Evolutionary conservation across 2,113 vertebrate genomes (phyloP).

Genomic region (Pampusana beccarii): DNA sequence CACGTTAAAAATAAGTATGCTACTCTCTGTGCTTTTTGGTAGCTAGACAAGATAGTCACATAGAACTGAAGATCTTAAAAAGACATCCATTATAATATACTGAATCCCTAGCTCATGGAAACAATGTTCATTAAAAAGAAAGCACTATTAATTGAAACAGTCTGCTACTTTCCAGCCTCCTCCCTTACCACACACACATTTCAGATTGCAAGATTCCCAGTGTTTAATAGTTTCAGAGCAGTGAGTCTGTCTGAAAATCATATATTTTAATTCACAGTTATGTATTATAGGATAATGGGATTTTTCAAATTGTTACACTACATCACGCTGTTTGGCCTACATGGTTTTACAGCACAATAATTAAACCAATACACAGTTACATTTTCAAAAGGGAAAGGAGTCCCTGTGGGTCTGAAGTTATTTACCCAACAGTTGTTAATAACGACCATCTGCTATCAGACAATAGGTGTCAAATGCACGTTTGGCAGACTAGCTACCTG

Average conservation of each 20-base stretch:
- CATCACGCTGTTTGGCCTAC: conserved; percentile 49
- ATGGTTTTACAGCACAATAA: conserved; percentile 32
- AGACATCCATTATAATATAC: not conserved
- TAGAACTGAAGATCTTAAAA: not conserved
- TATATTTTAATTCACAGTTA: conserved; percentile 41
- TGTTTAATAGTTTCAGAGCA: conserved; percentile 18
- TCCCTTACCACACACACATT: conserved; percentile 60
- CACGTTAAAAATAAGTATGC: not conserved
- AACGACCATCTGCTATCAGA: conserved; percentile 58
- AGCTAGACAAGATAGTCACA: not conserved
- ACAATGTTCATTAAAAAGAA: conserved; percentile 48
- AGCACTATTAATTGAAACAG: conserved; percentile 47
- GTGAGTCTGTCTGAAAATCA: conserved; percentile 29
- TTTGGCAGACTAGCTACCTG: conserved; percentile 60
- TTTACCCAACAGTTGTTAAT: conserved; percentile 63
- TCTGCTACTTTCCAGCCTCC: conserved; percentile 53
- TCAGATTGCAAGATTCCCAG: conserved; percentile 19
- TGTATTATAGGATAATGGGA: conserved; percentile 20
- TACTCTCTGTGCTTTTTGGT: not conserved
- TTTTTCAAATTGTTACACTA: conserved; percentile 39
- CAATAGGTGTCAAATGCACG: conserved; percentile 68
- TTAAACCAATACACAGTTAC: conserved; percentile 37
- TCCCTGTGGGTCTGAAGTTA: conserved; percentile 45
- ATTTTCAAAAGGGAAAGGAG: conserved; percentile 59
- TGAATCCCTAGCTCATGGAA: not conserved